A percentile compares a stretch with the other conserved stretches of the same genome.
Conservation (phyloP, 2,797 vertebrate genomes). For the Setipinna tenuifilis region DNA sequence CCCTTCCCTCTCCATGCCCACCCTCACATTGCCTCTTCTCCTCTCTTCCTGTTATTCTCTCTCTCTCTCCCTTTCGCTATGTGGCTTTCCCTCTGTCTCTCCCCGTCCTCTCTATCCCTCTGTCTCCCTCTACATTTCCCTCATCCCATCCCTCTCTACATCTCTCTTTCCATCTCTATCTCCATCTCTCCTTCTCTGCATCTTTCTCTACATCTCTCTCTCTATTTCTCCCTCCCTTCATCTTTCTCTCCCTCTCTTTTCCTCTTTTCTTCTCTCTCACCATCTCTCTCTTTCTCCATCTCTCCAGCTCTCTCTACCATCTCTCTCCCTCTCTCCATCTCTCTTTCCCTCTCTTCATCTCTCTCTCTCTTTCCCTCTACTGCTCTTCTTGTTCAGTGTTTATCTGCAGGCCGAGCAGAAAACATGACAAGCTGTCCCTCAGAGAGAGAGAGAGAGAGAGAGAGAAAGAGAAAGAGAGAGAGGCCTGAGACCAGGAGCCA, state of each 20-base stretch:
- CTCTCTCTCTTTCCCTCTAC: neutral
- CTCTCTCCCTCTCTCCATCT: neutral
- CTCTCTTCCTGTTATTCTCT: too few species aligned
- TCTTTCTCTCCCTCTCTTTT: neutral
- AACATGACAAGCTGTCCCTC: conserved; percentile 5
- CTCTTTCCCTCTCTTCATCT: neutral
- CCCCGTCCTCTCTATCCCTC: too few species aligned
- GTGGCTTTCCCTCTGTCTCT: too few species aligned
- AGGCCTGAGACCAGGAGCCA: neutral
- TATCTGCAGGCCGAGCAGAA: neutral
- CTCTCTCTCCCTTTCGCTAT: too few species aligned
- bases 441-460: neutral
- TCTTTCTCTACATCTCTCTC: neutral
- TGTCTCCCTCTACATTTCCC: too few species aligned
- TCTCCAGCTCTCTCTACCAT: neutral
- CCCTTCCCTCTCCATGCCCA: too few species aligned
- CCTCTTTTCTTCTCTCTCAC: neutral
- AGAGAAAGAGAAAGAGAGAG: neutral
- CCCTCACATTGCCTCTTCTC: too few species aligned
- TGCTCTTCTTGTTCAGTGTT: neutral
- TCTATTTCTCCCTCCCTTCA: neutral
- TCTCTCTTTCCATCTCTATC: neutral
- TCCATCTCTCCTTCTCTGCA: neutral
- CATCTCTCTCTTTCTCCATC: neutral
- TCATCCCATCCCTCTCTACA: neutral